Evolutionary conservation across 1,140 invertebrate species (phyloP).

Genomic region (Laupala kohalensis): DNA sequence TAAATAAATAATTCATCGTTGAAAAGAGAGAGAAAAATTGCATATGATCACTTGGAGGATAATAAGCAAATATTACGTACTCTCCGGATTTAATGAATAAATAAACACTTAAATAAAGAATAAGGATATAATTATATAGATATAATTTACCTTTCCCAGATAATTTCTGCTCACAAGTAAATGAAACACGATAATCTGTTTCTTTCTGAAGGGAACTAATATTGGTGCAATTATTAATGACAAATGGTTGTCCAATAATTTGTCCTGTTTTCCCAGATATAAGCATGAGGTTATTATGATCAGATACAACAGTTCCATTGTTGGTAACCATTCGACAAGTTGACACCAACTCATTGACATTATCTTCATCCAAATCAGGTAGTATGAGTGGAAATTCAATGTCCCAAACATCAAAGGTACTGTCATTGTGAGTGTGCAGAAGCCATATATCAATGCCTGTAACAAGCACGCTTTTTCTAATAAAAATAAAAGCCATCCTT

Average conservation of each 20-base stretch:
- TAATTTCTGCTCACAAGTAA: conserved; percentile 15
- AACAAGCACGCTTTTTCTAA: no score
- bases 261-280: conserved; percentile 47
- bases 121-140: no score
- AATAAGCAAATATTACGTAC: no score
- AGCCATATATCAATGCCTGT: conserved; percentile 16
- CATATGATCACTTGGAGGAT: no score
- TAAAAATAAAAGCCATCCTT: no score
- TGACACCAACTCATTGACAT: conserved; percentile 48
- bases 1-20: no score
- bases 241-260: conserved; percentile 23
- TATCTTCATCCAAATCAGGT: conserved; percentile 55
- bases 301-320: conserved; percentile 17
- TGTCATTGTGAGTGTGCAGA: conserved; percentile 26
- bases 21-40: no score
- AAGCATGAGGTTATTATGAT: conserved; percentile 43
- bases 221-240: conserved; percentile 10
- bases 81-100: no score
- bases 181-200: conserved; percentile 28
- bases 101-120: no score
- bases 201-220: conserved; percentile 15
- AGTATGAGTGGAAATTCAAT: conserved; percentile 54
- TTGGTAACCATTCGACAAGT: conserved; percentile 16
- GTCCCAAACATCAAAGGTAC: conserved; percentile 43
- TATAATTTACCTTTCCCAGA: no score